Base-by-base conservation (phyloP, 2,113 vertebrate genomes). In the Cyprinus carpio region DNA sequence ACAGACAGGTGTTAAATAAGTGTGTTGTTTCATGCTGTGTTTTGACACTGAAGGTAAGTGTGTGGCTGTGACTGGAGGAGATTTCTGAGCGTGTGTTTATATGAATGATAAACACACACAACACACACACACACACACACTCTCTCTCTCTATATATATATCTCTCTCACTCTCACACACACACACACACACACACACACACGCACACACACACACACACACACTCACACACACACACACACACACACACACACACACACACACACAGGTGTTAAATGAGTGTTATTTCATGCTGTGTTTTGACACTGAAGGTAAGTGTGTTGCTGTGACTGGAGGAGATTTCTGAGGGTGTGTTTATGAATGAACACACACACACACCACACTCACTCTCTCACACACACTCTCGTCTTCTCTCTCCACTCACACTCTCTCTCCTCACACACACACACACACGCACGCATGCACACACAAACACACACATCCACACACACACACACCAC, bases 21-120 rank as follows among this genome's bases (percentile, higher is more conserved):
- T 60, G 56, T 72, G 67, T 46, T 67, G 2, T 87, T 85, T 91
- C 83, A 87, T 89, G 84, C 74, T 85, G 84, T 82, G 74, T 67
- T 89, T 80, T 87, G 34, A 80, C 25, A 54, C 87, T 84, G 2
- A 89, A 95, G 93, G 93, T 94, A 95, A 94, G 92, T 67, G 64
- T 67, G 29, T 31, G 18, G 93, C 56, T 88, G 78, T 71, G 54
- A 60, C 43, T 43, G 62, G 84, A 88, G 89, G 92, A 92, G 91
- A 91, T 76, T 27, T 62, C 56, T 84, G 56, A 87, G 2, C 46
- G 6, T 87, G 78, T 81, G 87, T 20, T 56, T 56, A 56, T 56
- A 56, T 56, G 54, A 56, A 56, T 18, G 9, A 12, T 11, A 60
- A 3, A 23, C 56, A 58, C 62, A 34, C 2, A n/a, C n/a, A n/a